These are phyloP conservation scores for Rhinolophus ferrumequinum DNA, from an alignment of 2,113 vertebrate species.

Conservation along the genomic window DNA sequence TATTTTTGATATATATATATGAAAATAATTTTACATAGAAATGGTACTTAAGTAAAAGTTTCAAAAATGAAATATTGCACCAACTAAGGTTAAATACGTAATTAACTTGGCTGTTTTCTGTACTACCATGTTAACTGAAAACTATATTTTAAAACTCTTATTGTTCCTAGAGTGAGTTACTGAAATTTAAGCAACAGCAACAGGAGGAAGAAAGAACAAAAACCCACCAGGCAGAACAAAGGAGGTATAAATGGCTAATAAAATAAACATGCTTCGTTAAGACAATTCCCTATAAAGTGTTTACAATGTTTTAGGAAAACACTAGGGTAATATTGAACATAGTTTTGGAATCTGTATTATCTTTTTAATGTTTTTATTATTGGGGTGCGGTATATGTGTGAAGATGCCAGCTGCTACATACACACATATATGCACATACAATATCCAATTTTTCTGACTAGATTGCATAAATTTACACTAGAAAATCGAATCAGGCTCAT, in stretches of 20 bases:
- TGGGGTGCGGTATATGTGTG: not conserved
- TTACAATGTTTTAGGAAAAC: not conserved
- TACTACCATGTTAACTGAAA: constrained; percentile 65
- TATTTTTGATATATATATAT: constrained; percentile 52
- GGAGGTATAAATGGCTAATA: constrained; percentile 83
- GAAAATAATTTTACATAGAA: constrained; percentile 62
- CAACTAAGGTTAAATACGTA: constrained; percentile 62
- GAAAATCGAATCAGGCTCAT: not conserved
- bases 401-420: not conserved
- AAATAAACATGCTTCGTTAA: constrained; percentile 35
- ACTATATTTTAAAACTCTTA: constrained; percentile 63
- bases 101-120: constrained; percentile 63
- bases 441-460: not conserved
- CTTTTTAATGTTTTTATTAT: constrained; percentile 42
- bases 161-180: constrained; percentile 83
- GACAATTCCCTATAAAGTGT: constrained; percentile 46
- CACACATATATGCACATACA: not conserved
- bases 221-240: constrained; percentile 83
- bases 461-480: not conserved
- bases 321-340: not conserved
- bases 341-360: not conserved
- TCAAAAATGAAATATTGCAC: constrained; percentile 32
- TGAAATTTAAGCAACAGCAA: constrained; percentile 82
- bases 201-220: constrained; percentile 82
- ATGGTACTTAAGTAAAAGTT: constrained; percentile 51